phyloP scores from a whole-genome alignment of 2,797 vertebrate species.

The Helicolenus hilgendorfi region DNA sequence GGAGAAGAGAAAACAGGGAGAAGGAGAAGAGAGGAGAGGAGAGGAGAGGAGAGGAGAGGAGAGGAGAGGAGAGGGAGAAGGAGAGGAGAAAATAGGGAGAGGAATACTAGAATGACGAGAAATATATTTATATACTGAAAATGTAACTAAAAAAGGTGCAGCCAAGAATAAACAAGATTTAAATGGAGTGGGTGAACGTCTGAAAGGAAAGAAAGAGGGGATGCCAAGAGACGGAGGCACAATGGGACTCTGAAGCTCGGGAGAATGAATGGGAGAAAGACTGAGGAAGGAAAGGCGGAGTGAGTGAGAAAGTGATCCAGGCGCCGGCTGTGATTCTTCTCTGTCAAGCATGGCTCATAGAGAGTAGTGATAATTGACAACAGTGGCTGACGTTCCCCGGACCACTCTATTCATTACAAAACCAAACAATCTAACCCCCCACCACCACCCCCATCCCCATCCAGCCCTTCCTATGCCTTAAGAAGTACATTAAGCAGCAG shows the following conservation, averaged over 20 bases:
- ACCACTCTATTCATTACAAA: slow-evolving; percentile 82
- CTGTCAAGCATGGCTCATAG: slow-evolving; percentile 73
- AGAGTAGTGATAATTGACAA: slow-evolving; percentile 80
- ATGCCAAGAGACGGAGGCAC: slow-evolving; percentile 57
- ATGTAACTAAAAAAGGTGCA: slow-evolving; percentile 39
- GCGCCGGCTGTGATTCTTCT: slow-evolving; percentile 78
- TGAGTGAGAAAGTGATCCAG: slow-evolving; percentile 73
- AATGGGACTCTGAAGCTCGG: slow-evolving; percentile 56
- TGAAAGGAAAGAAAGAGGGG: slow-evolving; percentile 36
- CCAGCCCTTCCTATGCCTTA: slow-evolving; percentile 9
- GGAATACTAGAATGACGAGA: slow-evolving; percentile 33
- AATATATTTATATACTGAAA: slow-evolving; percentile 45
- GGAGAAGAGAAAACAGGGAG: too few relatives aligned
- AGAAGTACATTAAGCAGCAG: slow-evolving; percentile 48
- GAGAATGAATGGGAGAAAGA: slow-evolving; percentile 59
- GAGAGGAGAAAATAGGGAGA: background rate
- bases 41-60: too few relatives aligned
- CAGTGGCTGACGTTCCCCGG: slow-evolving; percentile 60
- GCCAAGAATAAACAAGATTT: slow-evolving; percentile 63
- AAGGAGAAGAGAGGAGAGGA: too few relatives aligned
- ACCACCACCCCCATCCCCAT: background rate
- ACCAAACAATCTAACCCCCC: slow-evolving; percentile 55
- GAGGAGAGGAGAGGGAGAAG: background rate
- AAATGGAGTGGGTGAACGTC: slow-evolving; percentile 51
- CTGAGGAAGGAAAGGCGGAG: slow-evolving; percentile 72